Percentiles rank a stretch among this genome's conserved stretches.
Evolutionary conservation across 2,797 vertebrate species (phyloP).

Genomic region (Psittacula echo): DNA sequence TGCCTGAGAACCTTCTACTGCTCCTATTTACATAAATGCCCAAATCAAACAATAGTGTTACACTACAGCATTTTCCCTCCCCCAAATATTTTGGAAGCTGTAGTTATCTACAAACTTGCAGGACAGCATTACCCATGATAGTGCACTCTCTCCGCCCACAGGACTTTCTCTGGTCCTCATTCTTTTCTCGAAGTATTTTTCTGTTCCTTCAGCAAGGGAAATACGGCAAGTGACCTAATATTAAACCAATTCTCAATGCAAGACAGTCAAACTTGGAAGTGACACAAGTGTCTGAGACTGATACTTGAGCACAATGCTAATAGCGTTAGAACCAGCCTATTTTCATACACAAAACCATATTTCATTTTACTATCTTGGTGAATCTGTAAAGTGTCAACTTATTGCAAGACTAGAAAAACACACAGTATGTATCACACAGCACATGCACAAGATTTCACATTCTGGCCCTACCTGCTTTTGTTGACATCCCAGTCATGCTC

Average conservation of each 20-base stretch:
- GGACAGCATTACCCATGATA: not conserved
- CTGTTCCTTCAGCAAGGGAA: not conserved
- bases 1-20: not conserved
- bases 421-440: not conserved
- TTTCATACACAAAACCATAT: not conserved
- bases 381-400: not conserved
- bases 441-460: rapidly evolving
- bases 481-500: conserved; percentile 93
- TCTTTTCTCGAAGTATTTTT: not conserved
- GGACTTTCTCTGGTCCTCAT: not conserved
- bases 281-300: not conserved
- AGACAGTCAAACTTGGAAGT: not conserved
- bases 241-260: not conserved
- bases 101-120: not conserved
- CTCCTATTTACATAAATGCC: not conserved
- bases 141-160: not conserved
- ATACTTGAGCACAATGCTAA: not conserved
- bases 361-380: not conserved
- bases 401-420: not conserved
- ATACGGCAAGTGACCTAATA: not conserved
- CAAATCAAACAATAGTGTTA: not conserved
- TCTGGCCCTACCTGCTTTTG: conserved; percentile 85
- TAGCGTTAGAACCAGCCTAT: not conserved
- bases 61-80: not conserved
- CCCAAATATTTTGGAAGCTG: not conserved